A percentile compares a stretch with the other conserved stretches of the same genome.
These are phyloP conservation scores for Dryobates pubescens DNA, from an alignment of 2,797 vertebrate species.

Conservation along the genomic window DNA sequence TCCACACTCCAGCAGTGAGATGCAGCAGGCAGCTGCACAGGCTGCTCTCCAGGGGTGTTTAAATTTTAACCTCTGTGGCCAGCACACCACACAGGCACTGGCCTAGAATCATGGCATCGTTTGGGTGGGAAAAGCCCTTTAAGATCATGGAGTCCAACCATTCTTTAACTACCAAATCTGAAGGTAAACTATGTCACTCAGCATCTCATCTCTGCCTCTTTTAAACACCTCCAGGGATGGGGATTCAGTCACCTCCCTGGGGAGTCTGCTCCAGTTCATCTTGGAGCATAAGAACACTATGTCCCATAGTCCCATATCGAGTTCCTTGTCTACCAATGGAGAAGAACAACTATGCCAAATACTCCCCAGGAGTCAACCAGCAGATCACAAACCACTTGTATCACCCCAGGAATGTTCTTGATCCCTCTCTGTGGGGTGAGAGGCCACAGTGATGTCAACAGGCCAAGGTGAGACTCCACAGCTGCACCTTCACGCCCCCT, in stretches of 20 bases:
- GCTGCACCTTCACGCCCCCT: background rate
- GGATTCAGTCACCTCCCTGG: too few species aligned
- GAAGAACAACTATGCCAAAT: background rate
- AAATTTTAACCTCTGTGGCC: constrained; percentile 12
- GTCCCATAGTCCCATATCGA: background rate
- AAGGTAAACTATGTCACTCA: too few species aligned
- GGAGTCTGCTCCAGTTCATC: background rate
- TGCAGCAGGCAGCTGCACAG: background rate
- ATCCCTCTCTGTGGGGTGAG: background rate
- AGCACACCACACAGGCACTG: background rate
- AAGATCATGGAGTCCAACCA: too few species aligned
- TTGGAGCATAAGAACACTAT: background rate
- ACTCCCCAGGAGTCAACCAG: background rate
- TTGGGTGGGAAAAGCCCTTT: too few species aligned
- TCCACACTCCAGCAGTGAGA: background rate
- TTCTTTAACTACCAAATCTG: too few species aligned
- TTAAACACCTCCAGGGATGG: too few species aligned
- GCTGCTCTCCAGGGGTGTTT: background rate
- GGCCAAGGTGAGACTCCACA: background rate
- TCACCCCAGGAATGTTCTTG: background rate
- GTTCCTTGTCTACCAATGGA: background rate
- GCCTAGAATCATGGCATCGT: too few species aligned
- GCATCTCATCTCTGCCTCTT: too few species aligned
- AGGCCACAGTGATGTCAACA: background rate
- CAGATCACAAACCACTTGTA: background rate